Evolutionary conservation across 2,797 vertebrate genomes (phyloP).

Genomic region (Otus scops): DNA sequence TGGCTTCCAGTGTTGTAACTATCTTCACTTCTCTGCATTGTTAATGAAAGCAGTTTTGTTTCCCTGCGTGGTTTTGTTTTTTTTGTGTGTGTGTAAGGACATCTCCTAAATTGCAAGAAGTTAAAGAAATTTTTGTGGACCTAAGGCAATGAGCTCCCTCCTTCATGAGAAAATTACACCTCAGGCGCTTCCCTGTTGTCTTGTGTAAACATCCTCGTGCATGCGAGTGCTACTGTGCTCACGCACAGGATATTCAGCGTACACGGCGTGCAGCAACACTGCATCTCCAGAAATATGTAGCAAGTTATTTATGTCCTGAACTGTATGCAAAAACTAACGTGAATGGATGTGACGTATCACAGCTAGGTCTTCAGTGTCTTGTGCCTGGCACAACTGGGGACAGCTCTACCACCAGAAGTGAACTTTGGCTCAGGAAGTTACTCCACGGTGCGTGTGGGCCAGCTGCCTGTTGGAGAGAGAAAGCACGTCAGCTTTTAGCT

Average conservation of each 20-base stretch:
- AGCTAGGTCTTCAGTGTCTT: not conserved
- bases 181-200: not conserved
- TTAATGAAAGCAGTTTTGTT: not conserved
- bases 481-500: not conserved
- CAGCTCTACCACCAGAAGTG: not conserved
- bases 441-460: fast-evolving
- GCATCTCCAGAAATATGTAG: fast-evolving
- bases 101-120: not conserved
- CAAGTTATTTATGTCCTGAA: not conserved
- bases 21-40: not conserved
- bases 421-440: not conserved
- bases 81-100: not conserved
- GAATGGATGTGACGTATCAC: not conserved
- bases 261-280: fast-evolving
- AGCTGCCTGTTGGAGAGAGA: not conserved
- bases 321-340: not conserved
- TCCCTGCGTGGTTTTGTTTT: not conserved
- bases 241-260: not conserved
- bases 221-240: not conserved
- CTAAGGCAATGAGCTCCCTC: not conserved
- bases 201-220: not conserved
- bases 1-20: not conserved
- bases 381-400: fast-evolving
- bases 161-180: not conserved
- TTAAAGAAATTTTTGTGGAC: not conserved